phyloP scores from a whole-genome alignment of 2,888 invertebrate species.

The Caenorhabditis afra region DNA sequence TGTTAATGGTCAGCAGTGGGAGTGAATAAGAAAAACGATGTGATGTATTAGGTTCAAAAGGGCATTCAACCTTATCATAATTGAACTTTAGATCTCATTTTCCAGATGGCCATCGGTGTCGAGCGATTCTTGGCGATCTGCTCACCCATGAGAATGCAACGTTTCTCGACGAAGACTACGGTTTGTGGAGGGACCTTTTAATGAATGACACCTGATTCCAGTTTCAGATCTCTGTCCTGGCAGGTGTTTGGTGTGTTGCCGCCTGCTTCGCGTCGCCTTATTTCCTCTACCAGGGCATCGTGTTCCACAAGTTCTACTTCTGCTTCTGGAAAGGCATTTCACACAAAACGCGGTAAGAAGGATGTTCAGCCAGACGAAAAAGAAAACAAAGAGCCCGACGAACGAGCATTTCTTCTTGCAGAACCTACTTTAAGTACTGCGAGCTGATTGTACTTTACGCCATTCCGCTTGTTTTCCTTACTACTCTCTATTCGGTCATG shows the following conservation, averaged over 20 bases:
- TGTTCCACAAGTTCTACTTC: slow-evolving; percentile 56
- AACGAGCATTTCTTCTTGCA: slow-evolving; percentile 53
- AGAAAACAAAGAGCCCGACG: background rate
- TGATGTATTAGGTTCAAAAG: background rate
- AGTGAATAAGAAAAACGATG: background rate
- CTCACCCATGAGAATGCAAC: slow-evolving; percentile 71
- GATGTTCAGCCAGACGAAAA: background rate
- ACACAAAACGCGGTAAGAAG: slow-evolving; percentile 50
- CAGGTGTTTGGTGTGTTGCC: slow-evolving; percentile 67
- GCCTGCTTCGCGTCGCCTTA: slow-evolving; percentile 68
- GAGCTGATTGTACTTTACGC: slow-evolving; percentile 71
- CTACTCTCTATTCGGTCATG: slow-evolving; percentile 72
- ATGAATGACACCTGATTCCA: background rate
- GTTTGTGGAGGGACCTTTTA: slow-evolving; percentile 6
- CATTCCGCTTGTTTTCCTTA: slow-evolving; percentile 71
- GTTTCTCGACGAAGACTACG: slow-evolving; percentile 68
- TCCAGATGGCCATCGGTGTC: slow-evolving; percentile 74
- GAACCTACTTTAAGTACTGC: slow-evolving; percentile 69
- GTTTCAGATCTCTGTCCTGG: slow-evolving; percentile 58
- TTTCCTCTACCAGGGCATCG: slow-evolving; percentile 64
- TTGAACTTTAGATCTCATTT: background rate
- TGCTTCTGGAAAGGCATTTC: slow-evolving; percentile 68
- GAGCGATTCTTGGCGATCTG: slow-evolving; percentile 75
- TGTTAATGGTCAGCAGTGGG: background rate
- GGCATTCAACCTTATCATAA: background rate